phyloP scores from a whole-genome alignment of 2,888 invertebrate genomes.

The Drosophila kanekoi region DNA sequence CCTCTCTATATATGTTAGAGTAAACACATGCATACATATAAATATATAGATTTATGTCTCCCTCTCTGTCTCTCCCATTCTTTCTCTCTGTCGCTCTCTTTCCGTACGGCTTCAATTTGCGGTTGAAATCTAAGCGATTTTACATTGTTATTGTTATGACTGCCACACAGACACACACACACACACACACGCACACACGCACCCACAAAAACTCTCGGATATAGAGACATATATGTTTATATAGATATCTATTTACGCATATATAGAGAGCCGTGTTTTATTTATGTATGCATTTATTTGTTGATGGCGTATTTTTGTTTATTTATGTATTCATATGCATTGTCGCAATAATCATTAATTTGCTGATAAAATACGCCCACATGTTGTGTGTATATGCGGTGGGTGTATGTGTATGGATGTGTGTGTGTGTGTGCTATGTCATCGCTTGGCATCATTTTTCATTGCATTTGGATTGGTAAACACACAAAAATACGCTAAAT shows the following conservation, averaged over 20 bases:
- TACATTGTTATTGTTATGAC: slow-evolving; percentile 81
- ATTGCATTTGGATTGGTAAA: slow-evolving; percentile 34
- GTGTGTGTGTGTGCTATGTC: slow-evolving; percentile 27
- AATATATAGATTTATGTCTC: background rate
- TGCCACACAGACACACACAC: slow-evolving; percentile 28
- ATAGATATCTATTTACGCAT: background rate
- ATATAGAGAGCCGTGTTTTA: slow-evolving; percentile 31
- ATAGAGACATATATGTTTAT: slow-evolving; percentile 8
- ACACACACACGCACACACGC: slow-evolving; percentile 2
- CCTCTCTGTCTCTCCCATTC: slow-evolving; percentile 2
- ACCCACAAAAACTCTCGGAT: background rate
- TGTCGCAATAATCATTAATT: slow-evolving; percentile 79
- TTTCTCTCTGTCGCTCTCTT: background rate
- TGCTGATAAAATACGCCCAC: slow-evolving; percentile 69
- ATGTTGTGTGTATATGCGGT: slow-evolving; percentile 5
- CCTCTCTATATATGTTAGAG: background rate
- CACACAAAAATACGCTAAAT: slow-evolving; percentile 34
- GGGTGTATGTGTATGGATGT: background rate
- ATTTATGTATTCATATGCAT: slow-evolving; percentile 76
- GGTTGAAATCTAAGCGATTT: slow-evolving; percentile 81
- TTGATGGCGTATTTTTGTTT: slow-evolving; percentile 77
- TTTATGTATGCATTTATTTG: slow-evolving; percentile 74
- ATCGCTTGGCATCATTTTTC: slow-evolving; percentile 54
- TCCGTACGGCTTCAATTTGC: slow-evolving; percentile 57
- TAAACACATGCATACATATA: background rate